Percentiles rank a stretch among this genome's conserved stretches.
Conservation (phyloP, 2,797 vertebrate species). For the Schizopygopsis malacanthus region DNA sequence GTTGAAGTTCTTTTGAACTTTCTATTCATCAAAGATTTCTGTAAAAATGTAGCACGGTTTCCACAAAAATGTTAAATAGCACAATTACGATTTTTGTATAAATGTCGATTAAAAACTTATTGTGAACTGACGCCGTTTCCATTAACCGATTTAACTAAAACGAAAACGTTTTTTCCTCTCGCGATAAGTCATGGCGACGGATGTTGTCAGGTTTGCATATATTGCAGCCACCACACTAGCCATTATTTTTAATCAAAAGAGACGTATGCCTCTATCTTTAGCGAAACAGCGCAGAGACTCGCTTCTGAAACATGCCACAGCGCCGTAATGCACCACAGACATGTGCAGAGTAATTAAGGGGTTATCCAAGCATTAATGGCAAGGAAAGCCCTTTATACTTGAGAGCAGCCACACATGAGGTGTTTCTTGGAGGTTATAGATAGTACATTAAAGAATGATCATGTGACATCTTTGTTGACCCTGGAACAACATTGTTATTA, state of each 20-base stretch:
- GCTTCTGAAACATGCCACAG: background rate
- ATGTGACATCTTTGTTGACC: background rate
- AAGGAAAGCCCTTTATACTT: background rate
- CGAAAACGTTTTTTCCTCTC: background rate
- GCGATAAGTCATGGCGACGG: background rate
- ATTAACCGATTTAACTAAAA: background rate
- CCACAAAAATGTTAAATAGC: too few species aligned
- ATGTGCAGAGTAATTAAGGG: background rate
- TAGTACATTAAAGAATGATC: background rate
- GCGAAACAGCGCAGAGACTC: too few species aligned
- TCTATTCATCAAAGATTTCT: too few species aligned
- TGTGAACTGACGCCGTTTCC: background rate
- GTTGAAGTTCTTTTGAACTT: background rate
- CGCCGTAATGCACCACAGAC: background rate
- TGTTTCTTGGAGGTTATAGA: background rate
- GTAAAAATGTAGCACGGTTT: too few species aligned
- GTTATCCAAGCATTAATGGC: background rate
- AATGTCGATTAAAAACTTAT: background rate
- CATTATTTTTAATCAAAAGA: too few species aligned
- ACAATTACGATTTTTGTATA: too few species aligned
- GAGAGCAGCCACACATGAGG: background rate
- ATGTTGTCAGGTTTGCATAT: background rate
- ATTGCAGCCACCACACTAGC: background rate
- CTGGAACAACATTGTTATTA: too few species aligned
- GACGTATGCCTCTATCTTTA: too few species aligned